Evolutionary conservation across 1,140 invertebrate genomes (phyloP).

Genomic region (Eueides isabella): DNA sequence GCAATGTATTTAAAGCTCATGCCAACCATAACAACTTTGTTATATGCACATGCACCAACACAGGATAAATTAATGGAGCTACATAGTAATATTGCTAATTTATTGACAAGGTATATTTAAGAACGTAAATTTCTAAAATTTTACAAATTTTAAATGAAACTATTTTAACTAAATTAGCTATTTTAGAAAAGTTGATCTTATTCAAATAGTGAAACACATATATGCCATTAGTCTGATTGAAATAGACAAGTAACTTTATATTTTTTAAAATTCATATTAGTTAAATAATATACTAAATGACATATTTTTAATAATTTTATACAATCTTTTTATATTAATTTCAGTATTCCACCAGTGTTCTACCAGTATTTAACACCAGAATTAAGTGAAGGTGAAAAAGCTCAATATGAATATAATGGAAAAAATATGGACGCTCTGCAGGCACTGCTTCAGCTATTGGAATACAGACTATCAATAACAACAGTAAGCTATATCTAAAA

Average conservation of each 20-base stretch:
- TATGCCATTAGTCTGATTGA: no score
- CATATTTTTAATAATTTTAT: not conserved
- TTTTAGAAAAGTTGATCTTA: no score
- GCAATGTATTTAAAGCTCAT: conserved; percentile 88
- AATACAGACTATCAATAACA: conserved; percentile 82
- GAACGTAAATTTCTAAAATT: not conserved
- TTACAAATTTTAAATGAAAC: not conserved
- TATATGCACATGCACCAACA: conserved; percentile 84
- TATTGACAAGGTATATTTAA: conserved; percentile 80
- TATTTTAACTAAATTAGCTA: no score
- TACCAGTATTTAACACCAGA: conserved; percentile 66
- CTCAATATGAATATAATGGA: conserved; percentile 81
- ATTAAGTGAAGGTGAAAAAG: conserved; percentile 55
- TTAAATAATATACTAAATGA: no score
- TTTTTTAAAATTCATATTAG: no score
- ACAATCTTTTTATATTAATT: no score
- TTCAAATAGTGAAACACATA: no score
- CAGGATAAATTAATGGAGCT: conserved; percentile 87
- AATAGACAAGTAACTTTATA: no score
- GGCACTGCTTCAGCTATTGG: conserved; percentile 86
- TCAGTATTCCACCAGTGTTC: conserved; percentile 64
- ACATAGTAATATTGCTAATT: conserved; percentile 86
- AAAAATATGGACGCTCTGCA: conserved; percentile 88
- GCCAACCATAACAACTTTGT: conserved; percentile 87
- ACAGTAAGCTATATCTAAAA: conserved; percentile 53